phyloP scores from a whole-genome alignment of 2,888 invertebrate genomes.

The Leptinotarsa juncta region DNA sequence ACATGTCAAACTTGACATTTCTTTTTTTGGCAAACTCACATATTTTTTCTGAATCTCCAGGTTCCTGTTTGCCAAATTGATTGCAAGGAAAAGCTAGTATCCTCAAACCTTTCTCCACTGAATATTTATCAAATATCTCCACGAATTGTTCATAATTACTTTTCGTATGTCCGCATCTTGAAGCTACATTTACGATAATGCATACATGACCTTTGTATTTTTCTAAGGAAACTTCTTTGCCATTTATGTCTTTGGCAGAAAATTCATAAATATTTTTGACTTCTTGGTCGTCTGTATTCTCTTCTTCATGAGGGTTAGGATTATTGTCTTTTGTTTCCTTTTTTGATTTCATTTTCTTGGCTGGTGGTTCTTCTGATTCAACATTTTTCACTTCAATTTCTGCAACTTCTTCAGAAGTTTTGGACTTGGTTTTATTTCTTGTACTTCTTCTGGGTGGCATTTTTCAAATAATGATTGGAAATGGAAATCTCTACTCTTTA shows the following conservation, averaged over 20 bases:
- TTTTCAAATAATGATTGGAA: constrained; percentile 22
- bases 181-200: constrained; percentile 89
- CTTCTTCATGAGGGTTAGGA: constrained; percentile 62
- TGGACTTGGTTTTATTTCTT: constrained; percentile 25
- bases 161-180: constrained; percentile 85
- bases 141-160: constrained; percentile 84
- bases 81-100: constrained; percentile 90
- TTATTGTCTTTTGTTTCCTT: constrained; percentile 20
- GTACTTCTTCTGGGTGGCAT: constrained; percentile 45
- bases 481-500: background rate
- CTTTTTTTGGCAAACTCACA: constrained; percentile 73
- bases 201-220: constrained; percentile 85
- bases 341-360: constrained; percentile 24
- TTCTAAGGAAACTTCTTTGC: constrained; percentile 81
- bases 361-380: constrained; percentile 28
- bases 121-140: constrained; percentile 79
- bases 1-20: constrained; percentile 78
- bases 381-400: constrained; percentile 18
- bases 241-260: constrained; percentile 82
- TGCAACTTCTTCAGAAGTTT: background rate
- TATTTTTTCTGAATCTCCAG: constrained; percentile 73
- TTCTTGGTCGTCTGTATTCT: constrained; percentile 81
- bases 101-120: constrained; percentile 75
- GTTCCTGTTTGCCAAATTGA: constrained; percentile 82
- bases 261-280: constrained; percentile 85